phyloP scores from a whole-genome alignment of 2,888 invertebrate species.

The Cataglyphis livida region DNA sequence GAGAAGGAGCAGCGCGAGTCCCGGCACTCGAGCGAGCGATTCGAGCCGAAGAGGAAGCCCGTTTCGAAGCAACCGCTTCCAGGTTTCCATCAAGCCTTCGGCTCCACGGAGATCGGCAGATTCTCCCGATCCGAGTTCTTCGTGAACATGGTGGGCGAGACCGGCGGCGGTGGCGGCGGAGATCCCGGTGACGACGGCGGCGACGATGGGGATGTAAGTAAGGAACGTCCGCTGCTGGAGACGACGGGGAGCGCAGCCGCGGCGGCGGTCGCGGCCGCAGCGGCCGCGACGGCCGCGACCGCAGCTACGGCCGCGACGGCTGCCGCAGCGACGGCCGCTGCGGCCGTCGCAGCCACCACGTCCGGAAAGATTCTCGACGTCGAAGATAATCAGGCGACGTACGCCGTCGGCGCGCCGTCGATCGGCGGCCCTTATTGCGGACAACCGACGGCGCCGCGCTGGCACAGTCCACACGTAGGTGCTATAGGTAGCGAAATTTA shows the following conservation, averaged over 20 bases:
- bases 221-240: constrained; percentile 59
- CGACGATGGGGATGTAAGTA: constrained; percentile 64
- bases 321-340: constrained; percentile 8
- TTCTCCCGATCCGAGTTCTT: constrained; percentile 90
- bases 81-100: constrained; percentile 94
- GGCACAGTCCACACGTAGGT: constrained; percentile 84
- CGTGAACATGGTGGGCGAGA: constrained; percentile 87
- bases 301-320: constrained; percentile 40
- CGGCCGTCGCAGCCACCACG: constrained; percentile 44
- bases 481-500: constrained; percentile 84
- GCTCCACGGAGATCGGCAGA: constrained; percentile 94
- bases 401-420: constrained; percentile 54
- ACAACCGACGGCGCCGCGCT: constrained; percentile 76
- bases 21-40: constrained; percentile 67
- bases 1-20: constrained; percentile 67
- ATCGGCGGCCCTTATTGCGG: constrained; percentile 49
- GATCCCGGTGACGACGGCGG: constrained; percentile 25
- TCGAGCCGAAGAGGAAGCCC: constrained; percentile 71
- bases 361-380: constrained; percentile 58
- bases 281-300: constrained; percentile 36
- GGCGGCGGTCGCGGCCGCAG: constrained; percentile 8
- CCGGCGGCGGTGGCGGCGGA: constrained; percentile 49
- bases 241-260: constrained; percentile 23
- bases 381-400: constrained; percentile 58
- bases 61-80: constrained; percentile 88